Evolutionary conservation across 2,888 invertebrate species (phyloP), one percentile per base, ranked within the genome.

Genomic region (Rhodophaea formosa): DNA sequence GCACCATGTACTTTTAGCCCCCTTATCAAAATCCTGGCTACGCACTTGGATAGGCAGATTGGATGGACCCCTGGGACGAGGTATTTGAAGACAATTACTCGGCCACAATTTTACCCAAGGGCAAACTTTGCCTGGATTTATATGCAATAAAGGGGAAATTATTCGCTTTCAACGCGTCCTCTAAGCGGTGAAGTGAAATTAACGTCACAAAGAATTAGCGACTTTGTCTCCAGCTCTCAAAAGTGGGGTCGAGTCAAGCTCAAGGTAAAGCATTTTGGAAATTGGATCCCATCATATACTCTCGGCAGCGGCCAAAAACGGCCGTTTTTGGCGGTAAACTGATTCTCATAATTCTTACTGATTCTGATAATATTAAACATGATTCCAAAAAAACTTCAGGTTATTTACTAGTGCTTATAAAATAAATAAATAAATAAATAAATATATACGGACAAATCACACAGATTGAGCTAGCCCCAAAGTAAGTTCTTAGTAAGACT

Each of bases 121-220:
- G 46, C 46, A 23, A 16, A 46, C 17, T 46, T 46, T 46, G 6
- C 46, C n/a, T 12, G 8, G 46, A 46, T 46, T 46, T 46, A 46
- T 23, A n/a, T 23, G 46, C 46, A 23, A 46, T 46, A 46, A 23
- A 46, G 23, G 12, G 5, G 6, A 23, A 46, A 12, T 23, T 46
- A 46, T 23, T 6, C 12, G 10, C 10, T 45, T 45, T 45, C 45
- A 8, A 17, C 16, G 45, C 10, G 39, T 39, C 39, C 12, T 39
- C n/a, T 39, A n/a, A 39, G 39, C 5, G 39, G 39, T 39, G 39
- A 5, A 39, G n/a, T 12, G 39, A 12, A 8, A 39, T 23, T 23
- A 39, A 39, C 12, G 39, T 39, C n/a, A 10, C 39, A 8, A 39
- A n/a, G n/a, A 39, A 39, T 39, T 12, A 39, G n/a, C 39, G 3